Base-by-base conservation (phyloP, 2,797 vertebrate genomes). In the Toxotes lorentzi region DNA sequence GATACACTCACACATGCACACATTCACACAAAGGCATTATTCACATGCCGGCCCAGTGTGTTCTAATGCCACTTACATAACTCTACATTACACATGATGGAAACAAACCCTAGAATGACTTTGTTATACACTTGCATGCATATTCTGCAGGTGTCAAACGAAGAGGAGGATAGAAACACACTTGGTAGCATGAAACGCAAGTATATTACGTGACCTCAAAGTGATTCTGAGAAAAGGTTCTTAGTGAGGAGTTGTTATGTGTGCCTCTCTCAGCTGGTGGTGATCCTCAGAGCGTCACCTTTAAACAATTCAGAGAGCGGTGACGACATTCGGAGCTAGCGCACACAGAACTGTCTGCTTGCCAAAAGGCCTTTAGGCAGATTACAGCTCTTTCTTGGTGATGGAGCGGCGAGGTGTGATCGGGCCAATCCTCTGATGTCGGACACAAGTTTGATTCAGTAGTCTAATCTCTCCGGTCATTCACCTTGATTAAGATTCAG, bases 21-120 rank as follows among this genome's bases (percentile, higher is more conserved):
- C 63, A 51, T 24, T 76, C 47, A 62, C 41, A 89, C 89, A 92
- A 89, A 89, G 86, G 24, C 83, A 32, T 84, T 60, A 85, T 88
- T 89, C 66, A 82, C 79, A 79, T 83, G 57, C 70, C 2, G 6
- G 53, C 54, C 61, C 68, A 45, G 70, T 70, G 32, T 17, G 61
- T 17, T 64, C 61, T 71, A 78, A 83, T 53, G 34, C 70, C 5
- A 24, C 77, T 94, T 91, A 92, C 60, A 81, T 90, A 92, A 93
- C 68, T 43, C 16, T 53, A 41, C 1, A 41, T 38, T 47, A 34
- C 70, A 53, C 65, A 71, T 62, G 21, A 30, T 30, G 16, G 47
- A 79, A 77, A 71, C 23, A 48, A 70, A 53, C 40, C 48, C 50
- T 27, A 23, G 1, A 43, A 27, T 48, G 27, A 32, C 30, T 27